These are phyloP conservation scores for Zosterops borbonicus DNA, from an alignment of 2,113 vertebrate genomes.

Conservation along the genomic window DNA sequence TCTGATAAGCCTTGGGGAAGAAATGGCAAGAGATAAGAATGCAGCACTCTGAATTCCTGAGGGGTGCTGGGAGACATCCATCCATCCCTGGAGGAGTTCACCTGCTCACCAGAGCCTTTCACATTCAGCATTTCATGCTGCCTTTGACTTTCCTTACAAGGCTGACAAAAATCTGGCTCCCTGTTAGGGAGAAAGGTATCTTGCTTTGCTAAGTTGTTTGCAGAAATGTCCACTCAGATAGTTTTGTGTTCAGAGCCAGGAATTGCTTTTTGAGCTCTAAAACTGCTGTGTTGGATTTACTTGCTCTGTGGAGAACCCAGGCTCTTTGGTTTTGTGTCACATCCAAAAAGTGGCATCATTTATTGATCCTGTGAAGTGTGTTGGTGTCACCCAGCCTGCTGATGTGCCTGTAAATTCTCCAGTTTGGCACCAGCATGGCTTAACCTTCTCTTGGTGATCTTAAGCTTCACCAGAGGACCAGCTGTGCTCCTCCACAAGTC, in stretches of 20 bases:
- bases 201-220: neutral
- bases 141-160: neutral
- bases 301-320: neutral
- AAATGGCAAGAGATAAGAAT: constrained; percentile 15
- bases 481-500: neutral
- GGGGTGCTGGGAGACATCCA: neutral
- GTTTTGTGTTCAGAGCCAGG: neutral
- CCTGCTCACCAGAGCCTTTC: neutral
- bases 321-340: neutral
- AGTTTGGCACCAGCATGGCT: neutral
- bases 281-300: neutral
- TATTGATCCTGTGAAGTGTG: neutral
- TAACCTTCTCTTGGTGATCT: neutral
- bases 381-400: neutral
- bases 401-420: neutral
- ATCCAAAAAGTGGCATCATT: neutral
- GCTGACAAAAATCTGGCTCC: neutral
- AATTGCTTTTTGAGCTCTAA: neutral
- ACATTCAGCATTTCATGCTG: neutral
- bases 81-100: neutral
- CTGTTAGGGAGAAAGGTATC: neutral
- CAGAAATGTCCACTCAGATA: neutral
- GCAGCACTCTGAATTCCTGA: neutral
- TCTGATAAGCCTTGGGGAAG: constrained; percentile 33
- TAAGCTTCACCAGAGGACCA: neutral